Conservation (phyloP, 2,113 vertebrate species). For the Bubalus kerabau region DNA sequence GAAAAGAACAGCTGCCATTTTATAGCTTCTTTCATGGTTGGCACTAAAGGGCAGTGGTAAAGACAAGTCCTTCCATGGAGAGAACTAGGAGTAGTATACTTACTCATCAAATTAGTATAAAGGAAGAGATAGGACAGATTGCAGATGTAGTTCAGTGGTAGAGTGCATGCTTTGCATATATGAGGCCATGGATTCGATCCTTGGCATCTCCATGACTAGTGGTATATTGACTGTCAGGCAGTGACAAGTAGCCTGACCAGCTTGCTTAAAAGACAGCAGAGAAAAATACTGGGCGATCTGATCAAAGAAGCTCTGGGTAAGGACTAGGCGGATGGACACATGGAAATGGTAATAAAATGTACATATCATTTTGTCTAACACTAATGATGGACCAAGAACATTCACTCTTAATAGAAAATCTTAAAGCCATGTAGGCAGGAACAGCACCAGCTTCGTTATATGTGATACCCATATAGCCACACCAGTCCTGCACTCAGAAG, state of each 20-base stretch:
- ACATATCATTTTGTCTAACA: background rate
- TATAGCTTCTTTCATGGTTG: background rate
- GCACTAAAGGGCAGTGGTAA: background rate
- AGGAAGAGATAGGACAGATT: background rate
- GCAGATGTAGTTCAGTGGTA: background rate
- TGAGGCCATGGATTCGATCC: fast-evolving
- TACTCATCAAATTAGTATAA: background rate
- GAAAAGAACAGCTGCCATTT: background rate
- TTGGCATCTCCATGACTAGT: background rate
- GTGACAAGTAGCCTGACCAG: background rate
- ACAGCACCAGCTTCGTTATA: background rate
- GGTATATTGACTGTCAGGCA: background rate
- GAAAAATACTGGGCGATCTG: background rate
- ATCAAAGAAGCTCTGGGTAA: background rate
- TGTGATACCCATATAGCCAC: background rate
- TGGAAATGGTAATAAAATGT: background rate
- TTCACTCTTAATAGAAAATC: background rate
- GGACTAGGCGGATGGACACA: background rate
- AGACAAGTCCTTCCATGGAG: background rate
- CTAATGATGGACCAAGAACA: background rate
- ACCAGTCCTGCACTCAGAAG: background rate
- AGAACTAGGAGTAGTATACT: background rate
- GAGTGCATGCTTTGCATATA: background rate
- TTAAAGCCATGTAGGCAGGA: background rate
- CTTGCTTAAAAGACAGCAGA: background rate